A percentile compares a stretch with the other conserved stretches of the same genome.
Conservation (phyloP, 2,888 invertebrate species). For the Parasteatoda lunata region DNA sequence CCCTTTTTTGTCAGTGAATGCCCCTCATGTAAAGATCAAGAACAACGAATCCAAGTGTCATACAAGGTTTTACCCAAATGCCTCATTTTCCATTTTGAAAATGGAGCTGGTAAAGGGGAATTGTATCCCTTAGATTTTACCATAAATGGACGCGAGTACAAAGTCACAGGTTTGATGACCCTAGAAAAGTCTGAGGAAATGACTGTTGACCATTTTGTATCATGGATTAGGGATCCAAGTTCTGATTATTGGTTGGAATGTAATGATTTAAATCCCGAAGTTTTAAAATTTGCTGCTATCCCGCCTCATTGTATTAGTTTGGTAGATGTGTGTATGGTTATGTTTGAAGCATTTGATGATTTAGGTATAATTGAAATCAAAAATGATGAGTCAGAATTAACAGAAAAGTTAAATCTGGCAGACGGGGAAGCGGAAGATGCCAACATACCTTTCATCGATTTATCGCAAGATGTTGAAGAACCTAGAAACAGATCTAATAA, state of each 20-base stretch:
- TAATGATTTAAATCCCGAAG: slow-evolving; percentile 29
- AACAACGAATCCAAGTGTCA: slow-evolving; percentile 10
- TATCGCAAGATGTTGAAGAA: background rate
- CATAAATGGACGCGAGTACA: slow-evolving; percentile 13
- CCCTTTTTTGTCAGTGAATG: slow-evolving; percentile 25
- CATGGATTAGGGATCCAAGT: slow-evolving; percentile 32
- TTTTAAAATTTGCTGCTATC: slow-evolving; percentile 9
- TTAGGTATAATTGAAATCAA: slow-evolving; percentile 12
- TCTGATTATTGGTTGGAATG: slow-evolving; percentile 37
- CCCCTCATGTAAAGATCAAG: slow-evolving; percentile 17
- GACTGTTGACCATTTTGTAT: slow-evolving; percentile 31
- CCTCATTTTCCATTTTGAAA: slow-evolving; percentile 58
- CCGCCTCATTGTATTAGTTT: slow-evolving; percentile 11
- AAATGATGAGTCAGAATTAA: background rate
- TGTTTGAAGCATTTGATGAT: slow-evolving; percentile 43
- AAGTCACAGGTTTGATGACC: slow-evolving; percentile 31
- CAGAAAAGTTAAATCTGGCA: background rate
- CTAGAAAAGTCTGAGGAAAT: slow-evolving; percentile 18
- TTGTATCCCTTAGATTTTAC: slow-evolving; percentile 5
- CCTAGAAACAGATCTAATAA: background rate
- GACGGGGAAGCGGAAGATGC: background rate
- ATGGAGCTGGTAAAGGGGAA: slow-evolving; percentile 35
- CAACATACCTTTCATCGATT: slow-evolving; percentile 14
- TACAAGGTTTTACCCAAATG: slow-evolving; percentile 35
- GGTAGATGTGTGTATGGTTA: slow-evolving; percentile 18